Base-by-base conservation (phyloP, 2,888 invertebrate genomes). In the Drosophila robusta region DNA sequence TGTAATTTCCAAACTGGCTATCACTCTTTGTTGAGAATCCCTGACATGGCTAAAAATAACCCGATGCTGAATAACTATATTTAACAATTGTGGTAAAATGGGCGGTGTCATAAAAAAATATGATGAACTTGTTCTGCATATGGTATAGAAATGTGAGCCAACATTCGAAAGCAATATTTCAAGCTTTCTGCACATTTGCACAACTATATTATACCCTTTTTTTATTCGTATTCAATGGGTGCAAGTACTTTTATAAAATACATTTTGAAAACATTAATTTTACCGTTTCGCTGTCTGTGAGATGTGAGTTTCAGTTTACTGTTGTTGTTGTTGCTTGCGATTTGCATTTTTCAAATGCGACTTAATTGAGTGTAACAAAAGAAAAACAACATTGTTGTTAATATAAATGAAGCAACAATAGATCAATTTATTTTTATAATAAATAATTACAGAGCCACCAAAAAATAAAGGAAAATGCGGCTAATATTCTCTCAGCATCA, bases 341-440 rank as follows among this genome's bases (percentile, higher is more conserved):
- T 87, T 84, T 89, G 79, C 88, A 87, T 81, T 88, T 89, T 88
- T 88, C 89, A 80, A 89, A 78, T 73, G 70, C 77, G 60, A 79
- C 80, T 88, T 90, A 89, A 89, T 89, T 89, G 89, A 90, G 89
- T 90, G 87, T 81, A 90, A 86, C 90, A 79, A 68, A 55, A 83
- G 78, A 86, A 11, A 12, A 47, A 34, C 52, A 87, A 81, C 69
- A 86, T 65, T 39, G 72, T 50, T 45, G 47, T 32, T 66, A 69
- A 51, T 87, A 70, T 75, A 85, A 85, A 83, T 88, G 87, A 46
- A 74, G 89, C 89, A 86, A 89, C 89, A 86, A 88, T 89, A 89
- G 89, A 83, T 86, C 77, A 89, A 86, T 89, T 89, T 85, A 85
- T 85, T 85, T 85, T 88, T 89, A 86, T 89, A 81, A 75, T 81